Conservation (phyloP, 2,113 vertebrate genomes). For the Atractosteus spatula region DNA sequence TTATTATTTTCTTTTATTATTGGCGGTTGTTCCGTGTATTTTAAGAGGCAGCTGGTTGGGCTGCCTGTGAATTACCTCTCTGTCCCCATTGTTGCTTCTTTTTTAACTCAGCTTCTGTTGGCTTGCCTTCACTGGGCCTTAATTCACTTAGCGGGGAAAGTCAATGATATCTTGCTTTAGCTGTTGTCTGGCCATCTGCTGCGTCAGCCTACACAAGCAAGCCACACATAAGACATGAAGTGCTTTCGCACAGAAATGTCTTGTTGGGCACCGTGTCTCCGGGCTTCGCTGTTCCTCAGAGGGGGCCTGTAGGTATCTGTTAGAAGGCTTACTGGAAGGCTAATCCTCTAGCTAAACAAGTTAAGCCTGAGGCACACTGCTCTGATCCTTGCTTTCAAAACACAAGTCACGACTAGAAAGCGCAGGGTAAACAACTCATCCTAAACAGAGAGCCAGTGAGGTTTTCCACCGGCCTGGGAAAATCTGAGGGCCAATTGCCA, state of each 20-base stretch:
- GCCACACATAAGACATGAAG: not conserved
- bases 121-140: constrained; percentile 31
- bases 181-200: constrained; percentile 53
- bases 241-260: not conserved
- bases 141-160: constrained; percentile 26
- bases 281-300: not conserved
- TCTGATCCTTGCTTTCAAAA: constrained; percentile 42
- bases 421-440: constrained; percentile 35
- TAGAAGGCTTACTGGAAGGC: constrained; percentile 31
- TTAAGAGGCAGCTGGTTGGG: constrained; percentile 45
- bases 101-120: constrained; percentile 37
- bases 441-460: not conserved
- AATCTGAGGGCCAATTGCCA: constrained; percentile 11
- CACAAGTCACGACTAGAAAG: constrained; percentile 39
- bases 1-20: no score
- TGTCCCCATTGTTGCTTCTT: constrained; percentile 46
- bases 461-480: constrained; percentile 11
- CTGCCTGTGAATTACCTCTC: constrained; percentile 35
- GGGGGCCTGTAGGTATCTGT: constrained; percentile 11
- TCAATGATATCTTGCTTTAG: constrained; percentile 42
- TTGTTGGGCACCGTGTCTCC: not conserved
- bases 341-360: constrained; percentile 54
- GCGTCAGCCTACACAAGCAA: constrained; percentile 3
- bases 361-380: constrained; percentile 35
- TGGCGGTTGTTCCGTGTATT: not conserved